phyloP scores from a whole-genome alignment of 1,140 invertebrate genomes.

The Hypsibius dujardini region DNA sequence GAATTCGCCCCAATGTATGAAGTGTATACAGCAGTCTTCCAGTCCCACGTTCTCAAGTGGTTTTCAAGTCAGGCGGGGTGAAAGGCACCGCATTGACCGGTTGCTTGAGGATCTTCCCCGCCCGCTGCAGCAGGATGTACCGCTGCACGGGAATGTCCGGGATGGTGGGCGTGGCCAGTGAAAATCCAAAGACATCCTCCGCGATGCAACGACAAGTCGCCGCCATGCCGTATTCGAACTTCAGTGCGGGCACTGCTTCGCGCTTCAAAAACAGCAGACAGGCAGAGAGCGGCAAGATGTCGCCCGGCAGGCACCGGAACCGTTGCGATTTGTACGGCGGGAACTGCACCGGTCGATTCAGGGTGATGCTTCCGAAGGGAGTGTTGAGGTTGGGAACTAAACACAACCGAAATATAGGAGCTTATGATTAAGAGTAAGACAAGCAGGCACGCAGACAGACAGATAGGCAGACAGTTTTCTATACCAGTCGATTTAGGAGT shows the following conservation, averaged over 20 bases:
- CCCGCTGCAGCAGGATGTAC: neutral
- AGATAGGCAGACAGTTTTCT: too few relatives aligned
- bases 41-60: too few relatives aligned
- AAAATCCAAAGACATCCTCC: slow-evolving; percentile 6
- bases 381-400: neutral
- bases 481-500: too few relatives aligned
- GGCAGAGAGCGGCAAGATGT: neutral
- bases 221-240: neutral
- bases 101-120: neutral
- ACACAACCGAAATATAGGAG: too few relatives aligned
- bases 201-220: slow-evolving; percentile 14
- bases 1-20: too few relatives aligned
- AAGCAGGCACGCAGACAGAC: too few relatives aligned
- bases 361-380: neutral
- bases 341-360: neutral
- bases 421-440: too few relatives aligned
- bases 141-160: slow-evolving; percentile 16
- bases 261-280: slow-evolving; percentile 11
- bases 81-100: neutral
- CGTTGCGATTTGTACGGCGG: slow-evolving; percentile 8
- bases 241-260: neutral
- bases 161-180: neutral
- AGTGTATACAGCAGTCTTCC: too few relatives aligned
- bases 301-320: slow-evolving; percentile 11
- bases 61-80: too few relatives aligned